Conservation (phyloP, 2,888 invertebrate genomes). For the Trileptium ribeirensis region DNA sequence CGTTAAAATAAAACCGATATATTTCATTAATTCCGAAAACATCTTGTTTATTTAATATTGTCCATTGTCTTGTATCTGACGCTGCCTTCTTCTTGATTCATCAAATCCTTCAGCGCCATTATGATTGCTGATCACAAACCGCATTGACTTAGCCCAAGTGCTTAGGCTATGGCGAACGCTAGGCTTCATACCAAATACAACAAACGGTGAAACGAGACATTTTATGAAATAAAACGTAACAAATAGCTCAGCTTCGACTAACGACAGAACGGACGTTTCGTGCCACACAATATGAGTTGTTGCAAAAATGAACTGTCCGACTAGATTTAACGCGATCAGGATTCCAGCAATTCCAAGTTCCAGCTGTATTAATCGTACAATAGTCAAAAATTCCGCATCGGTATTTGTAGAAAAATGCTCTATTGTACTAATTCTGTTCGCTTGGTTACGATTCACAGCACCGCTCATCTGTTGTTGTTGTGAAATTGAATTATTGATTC, state of each 20-base stretch:
- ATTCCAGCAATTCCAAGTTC: neutral
- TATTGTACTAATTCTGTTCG: neutral
- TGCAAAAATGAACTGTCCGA: neutral
- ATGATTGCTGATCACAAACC: too few relatives aligned
- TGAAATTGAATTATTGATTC: neutral
- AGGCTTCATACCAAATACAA: neutral
- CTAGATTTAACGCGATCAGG: too few relatives aligned
- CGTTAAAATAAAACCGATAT: too few relatives aligned
- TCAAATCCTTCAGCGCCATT: too few relatives aligned
- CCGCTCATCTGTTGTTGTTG: neutral
- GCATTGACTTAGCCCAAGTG: too few relatives aligned
- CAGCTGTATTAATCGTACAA: neutral
- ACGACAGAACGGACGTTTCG: neutral
- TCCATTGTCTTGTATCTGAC: too few relatives aligned
- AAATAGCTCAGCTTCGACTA: neutral
- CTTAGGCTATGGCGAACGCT: neutral
- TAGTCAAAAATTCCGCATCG: neutral
- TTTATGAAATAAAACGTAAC: constrained; percentile 7
- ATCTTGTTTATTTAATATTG: too few relatives aligned
- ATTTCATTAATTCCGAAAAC: too few relatives aligned
- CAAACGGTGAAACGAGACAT: neutral
- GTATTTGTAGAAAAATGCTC: neutral
- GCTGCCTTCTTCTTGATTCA: too few relatives aligned
- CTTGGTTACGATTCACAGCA: neutral
- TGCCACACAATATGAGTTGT: neutral